Percentiles rank a stretch among this genome's conserved stretches.
Evolutionary conservation across 2,113 vertebrate genomes (phyloP).

Genomic region (Sarotherodon lohbergeri): DNA sequence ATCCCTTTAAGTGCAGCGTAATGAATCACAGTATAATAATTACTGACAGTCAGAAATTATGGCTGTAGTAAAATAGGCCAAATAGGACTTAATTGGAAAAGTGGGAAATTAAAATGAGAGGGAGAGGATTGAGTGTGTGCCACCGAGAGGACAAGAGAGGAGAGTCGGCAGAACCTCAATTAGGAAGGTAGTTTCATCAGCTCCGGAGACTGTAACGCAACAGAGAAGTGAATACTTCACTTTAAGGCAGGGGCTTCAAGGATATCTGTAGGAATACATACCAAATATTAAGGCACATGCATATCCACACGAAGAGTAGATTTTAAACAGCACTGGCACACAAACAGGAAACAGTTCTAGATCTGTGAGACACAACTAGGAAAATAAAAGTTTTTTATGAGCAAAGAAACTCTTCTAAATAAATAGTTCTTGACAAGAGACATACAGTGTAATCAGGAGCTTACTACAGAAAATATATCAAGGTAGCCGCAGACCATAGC

Average conservation of each 20-base stretch:
- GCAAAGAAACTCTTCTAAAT: not conserved
- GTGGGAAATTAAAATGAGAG: not conserved
- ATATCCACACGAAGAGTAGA: rapidly evolving
- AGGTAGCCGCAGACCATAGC: not conserved
- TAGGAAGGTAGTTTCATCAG: slow-evolving; percentile 74
- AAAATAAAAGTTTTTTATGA: not conserved
- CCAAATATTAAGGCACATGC: not conserved
- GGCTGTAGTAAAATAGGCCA: not conserved
- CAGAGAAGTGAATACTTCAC: slow-evolving; percentile 72
- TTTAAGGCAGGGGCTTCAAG: slow-evolving; percentile 66
- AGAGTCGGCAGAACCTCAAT: slow-evolving; percentile 56
- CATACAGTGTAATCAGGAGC: not conserved
- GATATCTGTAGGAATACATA: slow-evolving; percentile 69
- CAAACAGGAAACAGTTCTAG: not conserved
- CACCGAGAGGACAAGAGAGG: not conserved
- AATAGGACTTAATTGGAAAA: not conserved
- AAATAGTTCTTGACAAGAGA: not conserved
- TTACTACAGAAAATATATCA: not conserved
- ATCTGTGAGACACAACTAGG: not conserved
- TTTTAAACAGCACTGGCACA: not conserved
- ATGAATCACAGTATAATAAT: not conserved
- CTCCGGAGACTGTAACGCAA: slow-evolving; percentile 70
- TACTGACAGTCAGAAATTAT: not conserved
- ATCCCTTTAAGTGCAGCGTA: not conserved
- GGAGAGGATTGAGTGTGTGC: not conserved